phyloP scores from a whole-genome alignment of 2,113 vertebrate genomes.

The Corydoras sp. region DNA sequence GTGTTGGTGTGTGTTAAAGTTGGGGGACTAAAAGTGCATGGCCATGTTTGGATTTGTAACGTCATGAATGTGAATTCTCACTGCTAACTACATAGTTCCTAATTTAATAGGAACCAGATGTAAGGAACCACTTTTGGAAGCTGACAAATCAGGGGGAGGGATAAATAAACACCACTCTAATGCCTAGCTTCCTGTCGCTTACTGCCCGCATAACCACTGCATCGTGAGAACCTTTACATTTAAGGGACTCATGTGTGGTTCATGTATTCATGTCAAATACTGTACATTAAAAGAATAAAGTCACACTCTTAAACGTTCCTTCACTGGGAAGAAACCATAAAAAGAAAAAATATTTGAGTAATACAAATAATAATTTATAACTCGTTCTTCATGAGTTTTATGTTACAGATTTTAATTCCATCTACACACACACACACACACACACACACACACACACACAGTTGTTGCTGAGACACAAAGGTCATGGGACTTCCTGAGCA shows the following conservation, averaged over 20 bases:
- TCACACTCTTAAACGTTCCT: no score
- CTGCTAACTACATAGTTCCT: constrained; percentile 6
- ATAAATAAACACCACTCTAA: constrained; percentile 29
- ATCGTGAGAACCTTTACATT: not conserved
- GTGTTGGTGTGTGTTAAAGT: not conserved
- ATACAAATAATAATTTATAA: no score
- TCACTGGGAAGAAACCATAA: no score
- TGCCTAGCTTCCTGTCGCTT: constrained; percentile 23
- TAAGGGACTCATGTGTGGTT: no score
- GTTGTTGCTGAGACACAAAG: constrained; percentile 24
- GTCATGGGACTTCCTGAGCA: constrained; percentile 41
- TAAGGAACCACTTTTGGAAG: constrained; percentile 20
- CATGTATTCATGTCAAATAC: no score
- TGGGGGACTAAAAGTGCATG: not conserved
- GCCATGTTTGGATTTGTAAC: not conserved
- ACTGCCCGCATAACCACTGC: not conserved
- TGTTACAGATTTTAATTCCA: no score
- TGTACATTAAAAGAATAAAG: no score
- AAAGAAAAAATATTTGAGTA: no score
- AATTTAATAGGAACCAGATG: constrained; percentile 34
- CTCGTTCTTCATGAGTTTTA: no score
- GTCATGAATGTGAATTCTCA: not conserved
- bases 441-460: not conserved
- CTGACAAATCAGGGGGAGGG: constrained; percentile 14
- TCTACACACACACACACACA: not conserved